These are phyloP conservation scores for Orchestes rusci DNA, from an alignment of 2,888 invertebrate species.

Conservation along the genomic window DNA sequence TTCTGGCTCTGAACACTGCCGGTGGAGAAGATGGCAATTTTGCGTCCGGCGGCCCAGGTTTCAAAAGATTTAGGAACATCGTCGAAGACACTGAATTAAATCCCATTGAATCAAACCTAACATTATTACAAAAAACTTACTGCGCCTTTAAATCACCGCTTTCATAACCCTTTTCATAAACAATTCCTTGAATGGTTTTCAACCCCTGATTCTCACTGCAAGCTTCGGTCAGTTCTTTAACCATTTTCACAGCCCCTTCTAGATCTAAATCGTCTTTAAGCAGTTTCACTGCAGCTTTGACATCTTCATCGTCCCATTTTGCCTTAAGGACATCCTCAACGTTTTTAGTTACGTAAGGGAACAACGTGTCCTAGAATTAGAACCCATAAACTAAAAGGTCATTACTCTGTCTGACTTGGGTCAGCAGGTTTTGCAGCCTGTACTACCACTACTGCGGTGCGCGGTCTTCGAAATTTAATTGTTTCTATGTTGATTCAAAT, in stretches of 20 bases:
- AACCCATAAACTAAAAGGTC: background rate
- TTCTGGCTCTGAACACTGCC: slow-evolving; percentile 89
- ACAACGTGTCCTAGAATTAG: slow-evolving; percentile 64
- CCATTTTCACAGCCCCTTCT: slow-evolving; percentile 59
- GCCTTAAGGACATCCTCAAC: slow-evolving; percentile 61
- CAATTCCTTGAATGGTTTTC: slow-evolving; percentile 84
- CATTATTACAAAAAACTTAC: slow-evolving; percentile 54
- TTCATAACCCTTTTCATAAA: slow-evolving; percentile 82
- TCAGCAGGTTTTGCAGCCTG: too few species aligned
- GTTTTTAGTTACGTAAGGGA: slow-evolving; percentile 69
- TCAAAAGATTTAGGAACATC: slow-evolving; percentile 74
- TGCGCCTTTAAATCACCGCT: slow-evolving; percentile 75
- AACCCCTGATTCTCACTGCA: slow-evolving; percentile 74
- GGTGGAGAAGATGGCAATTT: slow-evolving; percentile 84
- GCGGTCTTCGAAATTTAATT: too few species aligned
- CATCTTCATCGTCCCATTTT: slow-evolving; percentile 63
- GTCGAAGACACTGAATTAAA: slow-evolving; percentile 65
- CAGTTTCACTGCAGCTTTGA: slow-evolving; percentile 58
- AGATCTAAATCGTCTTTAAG: slow-evolving; percentile 49
- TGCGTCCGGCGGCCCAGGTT: slow-evolving; percentile 57
- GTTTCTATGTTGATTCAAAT: too few species aligned
- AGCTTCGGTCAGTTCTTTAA: slow-evolving; percentile 73
- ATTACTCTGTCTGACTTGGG: too few species aligned
- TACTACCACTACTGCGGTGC: too few species aligned
- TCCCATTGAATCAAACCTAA: background rate